phyloP scores from a whole-genome alignment of 1,140 invertebrate species.

The Tetraneura akinire region DNA sequence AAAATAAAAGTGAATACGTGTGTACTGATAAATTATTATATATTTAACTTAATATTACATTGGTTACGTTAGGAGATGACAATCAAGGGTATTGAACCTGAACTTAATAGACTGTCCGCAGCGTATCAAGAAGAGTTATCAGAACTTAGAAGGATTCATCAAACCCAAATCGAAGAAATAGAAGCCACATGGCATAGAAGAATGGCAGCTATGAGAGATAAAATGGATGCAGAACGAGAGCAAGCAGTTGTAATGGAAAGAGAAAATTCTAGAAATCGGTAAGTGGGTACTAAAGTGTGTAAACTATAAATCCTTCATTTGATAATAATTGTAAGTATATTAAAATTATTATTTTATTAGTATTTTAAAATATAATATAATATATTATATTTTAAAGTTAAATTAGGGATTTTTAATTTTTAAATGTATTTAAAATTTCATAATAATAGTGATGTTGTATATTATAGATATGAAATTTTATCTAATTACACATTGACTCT shows the following conservation, averaged over 20 bases:
- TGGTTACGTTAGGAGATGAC: slow-evolving; percentile 65
- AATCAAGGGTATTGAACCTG: slow-evolving; percentile 72
- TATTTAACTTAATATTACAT: slow-evolving; percentile 31
- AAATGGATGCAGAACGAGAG: slow-evolving; percentile 61
- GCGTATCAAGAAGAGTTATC: slow-evolving; percentile 66
- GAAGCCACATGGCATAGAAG: slow-evolving; percentile 63
- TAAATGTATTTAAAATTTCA: too few relatives aligned
- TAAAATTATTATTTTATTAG: too few relatives aligned
- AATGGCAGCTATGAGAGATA: slow-evolving; percentile 60
- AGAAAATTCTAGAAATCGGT: slow-evolving; percentile 55
- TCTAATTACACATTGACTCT: too few relatives aligned
- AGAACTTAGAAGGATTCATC: slow-evolving; percentile 64
- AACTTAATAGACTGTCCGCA: slow-evolving; percentile 68
- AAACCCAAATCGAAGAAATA: slow-evolving; percentile 64
- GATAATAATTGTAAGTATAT: too few relatives aligned
- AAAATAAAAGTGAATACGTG: slow-evolving; percentile 67
- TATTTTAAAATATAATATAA: too few relatives aligned
- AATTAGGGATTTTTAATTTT: too few relatives aligned
- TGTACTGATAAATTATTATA: slow-evolving; percentile 34
- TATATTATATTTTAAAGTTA: too few relatives aligned
- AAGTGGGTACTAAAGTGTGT: too few relatives aligned
- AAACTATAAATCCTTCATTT: too few relatives aligned
- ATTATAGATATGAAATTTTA: too few relatives aligned
- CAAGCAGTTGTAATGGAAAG: slow-evolving; percentile 62
- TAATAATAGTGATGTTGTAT: too few relatives aligned